Percentiles rank a stretch among this genome's conserved stretches.
Evolutionary conservation across 2,113 vertebrate species (phyloP).

Genomic region (Cacatua alba): DNA sequence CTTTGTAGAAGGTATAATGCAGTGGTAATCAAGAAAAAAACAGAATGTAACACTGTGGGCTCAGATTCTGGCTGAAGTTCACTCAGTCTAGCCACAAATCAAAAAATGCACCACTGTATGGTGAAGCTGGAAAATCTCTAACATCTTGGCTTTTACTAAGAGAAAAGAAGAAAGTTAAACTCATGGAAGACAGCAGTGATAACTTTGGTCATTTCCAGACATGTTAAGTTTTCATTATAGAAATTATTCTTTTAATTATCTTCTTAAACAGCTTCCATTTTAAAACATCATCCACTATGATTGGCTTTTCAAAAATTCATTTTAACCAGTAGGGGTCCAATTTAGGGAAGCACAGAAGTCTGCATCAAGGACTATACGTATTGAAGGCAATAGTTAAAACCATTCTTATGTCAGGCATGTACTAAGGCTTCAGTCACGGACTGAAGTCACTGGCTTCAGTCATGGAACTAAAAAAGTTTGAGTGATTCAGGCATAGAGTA

Average conservation of each 20-base stretch:
- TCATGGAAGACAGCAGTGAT: constrained; percentile 41
- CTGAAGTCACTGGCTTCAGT: background rate
- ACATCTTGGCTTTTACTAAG: constrained; percentile 54
- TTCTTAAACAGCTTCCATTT: constrained; percentile 2
- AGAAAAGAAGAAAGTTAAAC: constrained; percentile 58
- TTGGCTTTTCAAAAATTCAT: constrained; percentile 23
- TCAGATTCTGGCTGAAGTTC: constrained; percentile 63
- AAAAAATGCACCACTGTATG: constrained; percentile 60
- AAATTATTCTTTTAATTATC: constrained; percentile 38
- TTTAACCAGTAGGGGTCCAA: background rate
- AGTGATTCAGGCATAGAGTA: background rate
- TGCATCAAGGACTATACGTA: background rate
- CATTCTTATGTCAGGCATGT: background rate
- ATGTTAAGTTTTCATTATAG: constrained; percentile 5
- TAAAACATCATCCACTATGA: background rate
- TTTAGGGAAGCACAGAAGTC: background rate
- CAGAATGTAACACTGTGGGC: constrained; percentile 30
- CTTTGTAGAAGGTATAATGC: constrained; percentile 17
- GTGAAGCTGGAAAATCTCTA: constrained; percentile 64
- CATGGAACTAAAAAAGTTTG: background rate
- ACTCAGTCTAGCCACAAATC: constrained; percentile 67
- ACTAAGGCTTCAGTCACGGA: background rate
- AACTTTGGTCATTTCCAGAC: constrained; percentile 10
- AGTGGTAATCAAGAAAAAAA: constrained; percentile 40
- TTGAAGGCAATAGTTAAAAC: background rate